Percentiles rank a stretch among this genome's conserved stretches.
phyloP scores from a whole-genome alignment of 2,113 vertebrate species.

The Eidolon helvum region DNA sequence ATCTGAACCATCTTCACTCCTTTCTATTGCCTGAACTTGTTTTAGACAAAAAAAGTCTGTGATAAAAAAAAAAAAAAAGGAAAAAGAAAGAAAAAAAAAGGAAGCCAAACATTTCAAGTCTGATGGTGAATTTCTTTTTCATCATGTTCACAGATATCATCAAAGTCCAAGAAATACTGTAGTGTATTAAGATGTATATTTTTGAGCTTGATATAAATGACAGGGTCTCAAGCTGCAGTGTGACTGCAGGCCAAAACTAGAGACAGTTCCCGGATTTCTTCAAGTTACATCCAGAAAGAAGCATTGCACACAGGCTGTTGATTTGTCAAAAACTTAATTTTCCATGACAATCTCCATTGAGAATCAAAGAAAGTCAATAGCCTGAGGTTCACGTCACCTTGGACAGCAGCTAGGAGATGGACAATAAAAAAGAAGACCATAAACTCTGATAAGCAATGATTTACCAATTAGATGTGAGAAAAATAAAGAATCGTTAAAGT shows the following conservation, averaged over 20 bases:
- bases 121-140: slow-evolving; percentile 66
- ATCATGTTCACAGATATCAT: slow-evolving; percentile 56
- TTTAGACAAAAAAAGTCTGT: slow-evolving; percentile 61
- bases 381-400: slow-evolving; percentile 82
- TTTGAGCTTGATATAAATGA: slow-evolving; percentile 50
- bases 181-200: slow-evolving; percentile 59
- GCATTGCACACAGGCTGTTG: slow-evolving; percentile 67
- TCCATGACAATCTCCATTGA: slow-evolving; percentile 81
- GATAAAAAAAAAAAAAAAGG: slow-evolving; percentile 34
- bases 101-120: slow-evolving; percentile 43
- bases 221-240: slow-evolving; percentile 62
- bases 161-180: slow-evolving; percentile 58
- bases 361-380: slow-evolving; percentile 84
- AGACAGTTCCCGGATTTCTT: slow-evolving; percentile 79
- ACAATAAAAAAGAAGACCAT: slow-evolving; percentile 82
- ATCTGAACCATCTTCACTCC: slow-evolving; percentile 67
- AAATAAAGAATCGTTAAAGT: slow-evolving; percentile 82
- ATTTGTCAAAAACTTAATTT: slow-evolving; percentile 86
- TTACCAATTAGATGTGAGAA: slow-evolving; percentile 86
- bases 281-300: slow-evolving; percentile 71
- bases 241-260: slow-evolving; percentile 57
- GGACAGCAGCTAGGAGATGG: slow-evolving; percentile 79
- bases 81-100: not conserved
- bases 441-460: slow-evolving; percentile 84
- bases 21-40: slow-evolving; percentile 71